These are phyloP conservation scores for Ophion slaviceki DNA, from an alignment of 2,888 invertebrate genomes.

Conservation along the genomic window DNA sequence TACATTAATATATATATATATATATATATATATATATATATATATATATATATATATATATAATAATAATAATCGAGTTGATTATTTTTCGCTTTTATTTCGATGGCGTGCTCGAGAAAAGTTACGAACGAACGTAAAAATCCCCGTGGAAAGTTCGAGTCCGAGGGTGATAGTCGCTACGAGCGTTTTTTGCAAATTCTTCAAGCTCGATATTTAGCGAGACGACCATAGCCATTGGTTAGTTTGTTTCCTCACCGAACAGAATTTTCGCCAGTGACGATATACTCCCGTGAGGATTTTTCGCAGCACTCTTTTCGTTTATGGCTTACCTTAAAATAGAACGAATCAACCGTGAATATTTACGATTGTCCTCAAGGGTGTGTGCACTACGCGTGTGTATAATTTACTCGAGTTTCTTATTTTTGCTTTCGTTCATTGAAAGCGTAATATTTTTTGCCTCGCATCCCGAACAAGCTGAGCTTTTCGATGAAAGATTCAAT, in stretches of 20 bases:
- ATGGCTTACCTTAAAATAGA: slow-evolving; percentile 10
- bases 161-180: neutral
- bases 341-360: slow-evolving; percentile 5
- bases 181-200: neutral
- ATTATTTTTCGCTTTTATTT: neutral
- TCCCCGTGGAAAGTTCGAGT: neutral
- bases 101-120: neutral
- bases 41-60: slow-evolving; percentile 61
- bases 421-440: slow-evolving; percentile 52
- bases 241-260: neutral
- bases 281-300: neutral
- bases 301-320: neutral
- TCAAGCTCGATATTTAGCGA: neutral
- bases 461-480: slow-evolving; percentile 61
- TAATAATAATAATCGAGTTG: slow-evolving; percentile 25
- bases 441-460: neutral
- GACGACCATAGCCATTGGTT: neutral
- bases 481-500: slow-evolving; percentile 39
- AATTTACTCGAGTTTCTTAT: slow-evolving; percentile 69
- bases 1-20: slow-evolving; percentile 64
- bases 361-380: slow-evolving; percentile 13
- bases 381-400: slow-evolving; percentile 71
- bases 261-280: neutral
- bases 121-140: neutral
- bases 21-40: slow-evolving; percentile 57